Evolutionary conservation across 1,140 invertebrate genomes (phyloP).

Genomic region (Aphis craccivora): DNA sequence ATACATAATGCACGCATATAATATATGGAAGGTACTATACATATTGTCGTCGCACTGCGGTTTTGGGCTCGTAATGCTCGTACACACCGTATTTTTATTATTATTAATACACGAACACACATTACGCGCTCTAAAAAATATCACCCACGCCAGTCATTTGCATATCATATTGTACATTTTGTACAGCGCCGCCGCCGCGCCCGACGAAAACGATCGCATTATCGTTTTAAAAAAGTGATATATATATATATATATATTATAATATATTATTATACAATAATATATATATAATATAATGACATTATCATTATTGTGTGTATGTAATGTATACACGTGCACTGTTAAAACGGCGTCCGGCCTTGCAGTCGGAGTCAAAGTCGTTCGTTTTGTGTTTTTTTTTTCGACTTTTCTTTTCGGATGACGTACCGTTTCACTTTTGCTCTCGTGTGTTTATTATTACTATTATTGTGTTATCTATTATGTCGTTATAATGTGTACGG

Average conservation of each 20-base stretch:
- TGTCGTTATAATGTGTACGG: no score
- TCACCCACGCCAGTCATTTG: constrained; percentile 36
- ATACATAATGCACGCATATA: neutral
- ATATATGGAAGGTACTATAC: neutral
- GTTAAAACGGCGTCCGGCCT: neutral
- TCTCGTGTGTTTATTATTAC: neutral
- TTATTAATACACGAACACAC: neutral
- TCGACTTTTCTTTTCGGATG: constrained; percentile 23
- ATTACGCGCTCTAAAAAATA: neutral
- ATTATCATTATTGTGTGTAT: neutral
- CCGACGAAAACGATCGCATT: neutral
- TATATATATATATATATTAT: no score
- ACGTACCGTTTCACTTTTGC: constrained; percentile 30
- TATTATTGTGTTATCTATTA: neutral
- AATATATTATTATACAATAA: neutral
- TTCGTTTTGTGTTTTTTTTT: neutral
- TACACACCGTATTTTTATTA: neutral
- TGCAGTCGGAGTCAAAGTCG: neutral
- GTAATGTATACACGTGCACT: neutral
- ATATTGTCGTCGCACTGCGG: neutral
- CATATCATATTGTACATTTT: neutral
- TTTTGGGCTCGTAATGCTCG: neutral
- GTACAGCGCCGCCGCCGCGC: neutral
- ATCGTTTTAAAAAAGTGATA: neutral
- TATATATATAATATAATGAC: neutral